Base-by-base conservation (phyloP, 2,888 invertebrate species). In the Ceramica pisi region DNA sequence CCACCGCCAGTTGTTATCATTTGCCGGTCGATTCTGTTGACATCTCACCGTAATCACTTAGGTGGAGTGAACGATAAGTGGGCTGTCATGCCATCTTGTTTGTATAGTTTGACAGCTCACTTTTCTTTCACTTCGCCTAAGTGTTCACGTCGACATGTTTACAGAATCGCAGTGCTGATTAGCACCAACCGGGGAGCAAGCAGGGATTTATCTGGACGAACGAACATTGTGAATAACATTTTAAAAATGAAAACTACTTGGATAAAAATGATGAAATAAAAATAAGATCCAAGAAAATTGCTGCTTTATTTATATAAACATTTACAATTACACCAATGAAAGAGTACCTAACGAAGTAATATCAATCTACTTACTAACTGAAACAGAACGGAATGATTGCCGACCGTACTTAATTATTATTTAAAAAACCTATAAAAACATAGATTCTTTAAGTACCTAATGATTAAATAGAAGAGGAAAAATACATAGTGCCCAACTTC, bases 281-380 rank as follows among this genome's bases (percentile, higher is more conserved):
- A 71, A 41, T 2, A 9, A n/a, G 14, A 44, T 10, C 0, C 26
- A 21, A 35, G 26, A 46, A 19, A 14, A 74, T 56, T 61, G 62
- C 31, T 35, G 51, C 5, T 82, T 70, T 67, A 82, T 75, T 70
- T 80, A 64, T 48, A 55, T 65, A 56, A 82, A 82, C 60, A 82
- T 82, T 67, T 35, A 78, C 63, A 50, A 71, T 62, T 71, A 82
- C 65, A 80, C 53, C 64, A 71, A 70, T 51, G 31, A 53, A 78
- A 21, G n/a, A 59, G 48, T 50, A n/a, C n/a, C n/a, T n/a, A 67
- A 61, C 6, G 60, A 63, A 64, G 60, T 75, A 75, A 71, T 44
- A 57, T 67, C 35, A 41, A 60, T 38, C n/a, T 70, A 57, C 41
- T 23, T 46, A 72, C 3, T 8, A 72, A 46, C 53, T 59, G 51